Conservation (phyloP, 1,140 invertebrate species). For the Drosophila kohkoa region DNA sequence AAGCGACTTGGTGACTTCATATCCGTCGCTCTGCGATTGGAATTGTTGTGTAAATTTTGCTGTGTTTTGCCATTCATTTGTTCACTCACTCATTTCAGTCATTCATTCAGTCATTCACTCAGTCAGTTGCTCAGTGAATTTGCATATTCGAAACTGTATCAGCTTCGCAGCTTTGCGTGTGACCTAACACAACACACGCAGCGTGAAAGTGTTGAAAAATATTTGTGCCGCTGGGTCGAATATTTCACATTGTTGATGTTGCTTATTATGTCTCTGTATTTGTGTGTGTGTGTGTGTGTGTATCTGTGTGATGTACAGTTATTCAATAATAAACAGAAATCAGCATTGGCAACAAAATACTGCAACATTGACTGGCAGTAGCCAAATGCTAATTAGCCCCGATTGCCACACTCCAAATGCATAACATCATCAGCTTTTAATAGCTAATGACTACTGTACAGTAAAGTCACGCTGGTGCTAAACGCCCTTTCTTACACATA, state of each 20-base stretch:
- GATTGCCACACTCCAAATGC: neutral
- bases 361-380: neutral
- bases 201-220: constrained; percentile 49
- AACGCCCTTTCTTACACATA: too few relatives aligned
- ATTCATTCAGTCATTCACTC: constrained; percentile 18
- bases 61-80: constrained; percentile 29
- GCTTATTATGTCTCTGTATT: too few relatives aligned
- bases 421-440: neutral
- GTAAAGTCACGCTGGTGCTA: neutral
- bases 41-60: constrained; percentile 45
- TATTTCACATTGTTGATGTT: constrained; percentile 30
- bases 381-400: constrained; percentile 17
- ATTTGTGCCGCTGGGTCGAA: constrained; percentile 38
- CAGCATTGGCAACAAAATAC: neutral
- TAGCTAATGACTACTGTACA: constrained; percentile 2
- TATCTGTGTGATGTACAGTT: constrained; percentile 24
- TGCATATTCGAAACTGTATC: constrained; percentile 46
- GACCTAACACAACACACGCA: constrained; percentile 25
- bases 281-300: constrained; percentile 3
- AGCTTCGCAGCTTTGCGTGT: constrained; percentile 13
- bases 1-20: constrained; percentile 38
- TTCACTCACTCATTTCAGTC: neutral
- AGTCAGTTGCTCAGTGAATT: constrained; percentile 26
- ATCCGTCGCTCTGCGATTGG: constrained; percentile 30
- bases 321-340: constrained; percentile 26